Conservation (phyloP, 2,113 vertebrate species). For the Halcyon malimbica region DNA sequence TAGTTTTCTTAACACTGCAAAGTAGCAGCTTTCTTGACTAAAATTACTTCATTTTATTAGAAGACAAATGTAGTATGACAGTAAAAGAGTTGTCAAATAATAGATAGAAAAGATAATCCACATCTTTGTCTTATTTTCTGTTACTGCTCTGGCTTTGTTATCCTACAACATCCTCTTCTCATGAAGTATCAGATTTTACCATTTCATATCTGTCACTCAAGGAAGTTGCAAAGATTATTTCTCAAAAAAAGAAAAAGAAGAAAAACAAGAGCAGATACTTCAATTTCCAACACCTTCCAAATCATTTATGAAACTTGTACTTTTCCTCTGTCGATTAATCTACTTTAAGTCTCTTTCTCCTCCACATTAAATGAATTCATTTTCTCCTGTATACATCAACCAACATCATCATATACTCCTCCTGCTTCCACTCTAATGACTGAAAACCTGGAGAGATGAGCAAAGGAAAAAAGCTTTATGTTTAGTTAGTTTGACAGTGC, state of each 20-base stretch:
- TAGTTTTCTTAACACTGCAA: neutral
- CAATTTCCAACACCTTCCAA: neutral
- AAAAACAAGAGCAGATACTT: neutral
- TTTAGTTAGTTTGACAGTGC: neutral
- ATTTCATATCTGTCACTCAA: neutral
- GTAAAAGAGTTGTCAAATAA: neutral
- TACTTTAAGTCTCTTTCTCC: neutral
- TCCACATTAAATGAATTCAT: neutral
- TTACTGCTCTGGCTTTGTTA: neutral
- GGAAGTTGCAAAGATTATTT: neutral
- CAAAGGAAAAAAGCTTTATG: neutral
- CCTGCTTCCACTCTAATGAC: neutral
- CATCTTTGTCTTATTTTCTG: neutral
- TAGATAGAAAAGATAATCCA: conserved; percentile 7
- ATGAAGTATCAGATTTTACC: neutral
- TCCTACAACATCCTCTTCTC: neutral
- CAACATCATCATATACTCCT: neutral
- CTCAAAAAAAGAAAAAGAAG: neutral
- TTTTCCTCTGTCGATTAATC: neutral
- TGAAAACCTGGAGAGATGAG: neutral
- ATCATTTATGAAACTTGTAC: neutral
- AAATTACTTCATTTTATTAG: conserved; percentile 8
- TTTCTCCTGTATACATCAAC: neutral
- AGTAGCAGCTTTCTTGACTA: neutral
- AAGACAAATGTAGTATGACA: neutral